Conservation (phyloP, 2,797 vertebrate species). For the Macroramphosus scolopax region DNA sequence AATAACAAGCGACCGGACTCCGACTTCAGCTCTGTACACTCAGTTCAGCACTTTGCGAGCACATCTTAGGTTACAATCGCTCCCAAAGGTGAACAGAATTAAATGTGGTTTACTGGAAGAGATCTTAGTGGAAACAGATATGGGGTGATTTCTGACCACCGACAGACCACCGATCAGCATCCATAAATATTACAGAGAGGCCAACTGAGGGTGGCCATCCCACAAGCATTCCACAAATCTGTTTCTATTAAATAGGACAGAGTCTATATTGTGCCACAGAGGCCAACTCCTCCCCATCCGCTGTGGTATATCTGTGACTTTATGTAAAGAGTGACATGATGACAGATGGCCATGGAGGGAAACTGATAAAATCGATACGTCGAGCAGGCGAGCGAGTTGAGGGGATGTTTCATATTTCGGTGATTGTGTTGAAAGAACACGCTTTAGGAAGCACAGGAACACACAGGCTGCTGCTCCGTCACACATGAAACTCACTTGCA, state of each 20-base stretch:
- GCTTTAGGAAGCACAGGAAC: conserved; percentile 2
- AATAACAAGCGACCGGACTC: conserved; percentile 54
- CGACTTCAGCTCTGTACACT: conserved; percentile 29
- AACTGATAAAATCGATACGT: conserved; percentile 44
- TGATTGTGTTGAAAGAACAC: conserved; percentile 36
- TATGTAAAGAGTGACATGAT: conserved; percentile 38
- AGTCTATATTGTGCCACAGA: conserved; percentile 37
- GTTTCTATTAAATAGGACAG: conserved; percentile 60
- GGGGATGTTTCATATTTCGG: conserved; percentile 35
- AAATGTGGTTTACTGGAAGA: conserved; percentile 75
- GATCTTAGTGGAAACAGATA: conserved; percentile 71
- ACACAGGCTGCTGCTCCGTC: conserved; percentile 16
- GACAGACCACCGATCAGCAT: conserved; percentile 73
- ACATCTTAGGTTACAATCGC: conserved; percentile 63
- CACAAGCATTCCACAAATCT: conserved; percentile 74
- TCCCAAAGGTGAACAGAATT: conserved; percentile 69
- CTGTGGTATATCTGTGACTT: conserved; percentile 45
- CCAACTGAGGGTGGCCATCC: conserved; percentile 69
- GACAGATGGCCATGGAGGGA: conserved; percentile 40
- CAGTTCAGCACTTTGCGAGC: conserved; percentile 45
- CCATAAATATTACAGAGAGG: conserved; percentile 68
- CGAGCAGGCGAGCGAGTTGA: conserved; percentile 4
- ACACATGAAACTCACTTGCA: conserved; percentile 22
- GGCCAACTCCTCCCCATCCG: conserved; percentile 30
- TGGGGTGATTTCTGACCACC: conserved; percentile 73